phyloP scores from a whole-genome alignment of 2,797 vertebrate species.

The Hirundo rustica region DNA sequence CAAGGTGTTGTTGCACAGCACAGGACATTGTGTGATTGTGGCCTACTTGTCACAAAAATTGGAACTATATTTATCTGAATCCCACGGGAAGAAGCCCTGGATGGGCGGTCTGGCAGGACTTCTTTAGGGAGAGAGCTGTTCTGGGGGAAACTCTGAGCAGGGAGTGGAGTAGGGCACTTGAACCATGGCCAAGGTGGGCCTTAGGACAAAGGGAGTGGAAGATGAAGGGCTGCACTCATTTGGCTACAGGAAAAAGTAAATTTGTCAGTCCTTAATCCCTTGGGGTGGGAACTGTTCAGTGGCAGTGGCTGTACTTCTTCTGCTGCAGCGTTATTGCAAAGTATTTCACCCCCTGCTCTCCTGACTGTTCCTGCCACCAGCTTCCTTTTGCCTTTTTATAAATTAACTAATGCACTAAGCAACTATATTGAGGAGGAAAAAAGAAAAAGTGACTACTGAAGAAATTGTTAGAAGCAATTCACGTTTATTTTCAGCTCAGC shows the following conservation, averaged over 20 bases:
- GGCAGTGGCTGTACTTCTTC: background rate
- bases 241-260: background rate
- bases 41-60: background rate
- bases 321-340: background rate
- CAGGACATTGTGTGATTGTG: background rate
- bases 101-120: background rate
- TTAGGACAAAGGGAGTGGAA: background rate
- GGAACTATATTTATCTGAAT: background rate
- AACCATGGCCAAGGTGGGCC: background rate
- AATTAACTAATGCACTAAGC: background rate
- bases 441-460: background rate
- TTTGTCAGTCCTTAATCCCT: background rate
- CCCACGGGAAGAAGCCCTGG: background rate
- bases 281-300: background rate
- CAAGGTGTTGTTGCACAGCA: background rate
- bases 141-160: background rate
- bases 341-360: background rate
- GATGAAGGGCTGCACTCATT: background rate
- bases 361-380: background rate
- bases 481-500: background rate
- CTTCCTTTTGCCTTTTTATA: background rate
- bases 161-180: background rate
- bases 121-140: background rate
- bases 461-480: background rate
- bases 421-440: background rate